Evolutionary conservation across 2,797 vertebrate species (phyloP).

Genomic region (Scolopax rusticola): DNA sequence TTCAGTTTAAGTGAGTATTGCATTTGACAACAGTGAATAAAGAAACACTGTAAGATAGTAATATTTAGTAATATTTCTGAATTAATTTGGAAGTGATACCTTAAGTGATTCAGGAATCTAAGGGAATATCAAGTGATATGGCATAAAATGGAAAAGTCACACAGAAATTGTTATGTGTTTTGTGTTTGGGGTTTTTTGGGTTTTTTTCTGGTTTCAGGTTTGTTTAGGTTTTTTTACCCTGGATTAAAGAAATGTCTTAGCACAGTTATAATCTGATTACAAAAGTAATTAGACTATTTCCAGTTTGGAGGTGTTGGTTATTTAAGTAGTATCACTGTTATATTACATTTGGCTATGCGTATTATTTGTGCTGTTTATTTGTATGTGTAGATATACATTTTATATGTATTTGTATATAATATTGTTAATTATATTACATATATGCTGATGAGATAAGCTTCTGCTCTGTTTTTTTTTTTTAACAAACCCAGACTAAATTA

Average conservation of each 20-base stretch:
- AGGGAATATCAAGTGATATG: neutral
- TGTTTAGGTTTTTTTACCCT: neutral
- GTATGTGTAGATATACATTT: neutral
- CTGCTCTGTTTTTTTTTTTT: neutral
- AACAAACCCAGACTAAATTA: slow-evolving; percentile 80
- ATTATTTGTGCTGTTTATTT: neutral
- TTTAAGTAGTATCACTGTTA: neutral
- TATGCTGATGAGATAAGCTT: neutral
- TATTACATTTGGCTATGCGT: neutral
- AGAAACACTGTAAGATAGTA: neutral
- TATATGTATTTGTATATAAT: neutral
- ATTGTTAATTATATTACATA: neutral
- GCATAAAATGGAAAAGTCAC: neutral
- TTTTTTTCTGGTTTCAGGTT: too few species aligned
- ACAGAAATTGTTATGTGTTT: neutral
- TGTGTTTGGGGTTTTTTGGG: neutral
- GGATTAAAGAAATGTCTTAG: neutral
- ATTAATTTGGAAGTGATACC: neutral
- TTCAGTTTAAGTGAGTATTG: neutral
- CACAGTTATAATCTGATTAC: neutral
- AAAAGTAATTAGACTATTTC: neutral
- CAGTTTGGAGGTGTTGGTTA: neutral
- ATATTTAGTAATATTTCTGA: neutral
- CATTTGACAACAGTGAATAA: neutral
- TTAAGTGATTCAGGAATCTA: neutral